These are phyloP conservation scores for Vespertilio murinus DNA, from an alignment of 2,797 vertebrate species.

Conservation along the genomic window DNA sequence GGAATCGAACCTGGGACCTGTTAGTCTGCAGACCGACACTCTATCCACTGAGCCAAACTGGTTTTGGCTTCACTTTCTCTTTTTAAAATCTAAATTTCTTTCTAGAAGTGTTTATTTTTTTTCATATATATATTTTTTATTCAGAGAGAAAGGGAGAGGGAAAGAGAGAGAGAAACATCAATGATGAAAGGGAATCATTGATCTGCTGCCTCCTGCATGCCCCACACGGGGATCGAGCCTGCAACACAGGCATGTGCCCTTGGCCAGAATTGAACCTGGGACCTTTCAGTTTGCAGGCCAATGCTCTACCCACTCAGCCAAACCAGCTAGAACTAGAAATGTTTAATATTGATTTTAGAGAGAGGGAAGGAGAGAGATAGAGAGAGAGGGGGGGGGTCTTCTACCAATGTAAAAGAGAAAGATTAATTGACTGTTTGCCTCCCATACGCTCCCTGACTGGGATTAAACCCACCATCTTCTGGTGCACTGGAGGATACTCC, in stretches of 20 bases:
- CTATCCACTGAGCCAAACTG: no score
- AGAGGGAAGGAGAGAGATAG: no score
- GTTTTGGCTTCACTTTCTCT: neutral
- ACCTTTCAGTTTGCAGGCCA: no score
- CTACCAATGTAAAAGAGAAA: neutral
- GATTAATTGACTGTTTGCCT: neutral
- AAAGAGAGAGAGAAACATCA: neutral
- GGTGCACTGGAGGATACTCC: neutral
- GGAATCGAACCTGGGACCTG: no score
- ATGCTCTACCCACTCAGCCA: no score
- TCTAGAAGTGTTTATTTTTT: neutral
- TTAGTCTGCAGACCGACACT: no score
- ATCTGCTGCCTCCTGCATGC: no score
- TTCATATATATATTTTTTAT: neutral
- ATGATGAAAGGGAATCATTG: neutral
- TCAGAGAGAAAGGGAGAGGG: neutral
- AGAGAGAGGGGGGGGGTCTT: no score
- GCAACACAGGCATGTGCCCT: no score
- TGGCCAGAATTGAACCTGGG: no score
- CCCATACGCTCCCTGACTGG: neutral
- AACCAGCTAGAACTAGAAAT: no score
- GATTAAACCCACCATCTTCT: neutral
- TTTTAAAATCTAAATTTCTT: neutral
- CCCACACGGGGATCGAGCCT: no score
- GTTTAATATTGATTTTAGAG: neutral